Conservation (phyloP, 2,888 invertebrate species). For the Drosophila infuscata region DNA sequence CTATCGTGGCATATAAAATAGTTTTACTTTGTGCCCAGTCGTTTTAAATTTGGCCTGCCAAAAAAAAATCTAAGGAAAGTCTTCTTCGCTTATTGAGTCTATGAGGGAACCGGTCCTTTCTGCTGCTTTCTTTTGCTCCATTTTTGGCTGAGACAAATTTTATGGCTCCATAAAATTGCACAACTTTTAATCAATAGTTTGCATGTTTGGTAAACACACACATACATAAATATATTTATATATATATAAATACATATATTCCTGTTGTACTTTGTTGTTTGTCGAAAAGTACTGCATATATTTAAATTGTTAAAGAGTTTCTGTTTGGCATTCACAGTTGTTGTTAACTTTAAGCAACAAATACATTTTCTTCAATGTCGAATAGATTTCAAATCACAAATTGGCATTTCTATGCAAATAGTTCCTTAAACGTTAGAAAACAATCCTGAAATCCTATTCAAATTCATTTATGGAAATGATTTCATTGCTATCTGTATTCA, state of each 20-base stretch:
- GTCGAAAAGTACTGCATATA: not conserved
- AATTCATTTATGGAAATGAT: constrained; percentile 19
- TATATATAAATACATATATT: not conserved
- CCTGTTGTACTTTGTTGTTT: constrained; percentile 13
- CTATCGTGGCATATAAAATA: constrained; percentile 69
- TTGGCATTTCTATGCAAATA: constrained; percentile 11
- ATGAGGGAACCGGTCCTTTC: constrained; percentile 13
- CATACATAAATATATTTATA: not conserved
- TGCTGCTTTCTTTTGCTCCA: constrained; percentile 12
- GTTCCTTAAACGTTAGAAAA: not conserved
- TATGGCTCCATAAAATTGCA: constrained; percentile 48
- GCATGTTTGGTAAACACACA: constrained; percentile 41
- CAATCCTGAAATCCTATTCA: constrained; percentile 3
- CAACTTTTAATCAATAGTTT: constrained; percentile 62
- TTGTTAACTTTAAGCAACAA: not conserved
- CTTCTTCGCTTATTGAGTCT: constrained; percentile 42
- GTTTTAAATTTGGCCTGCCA: constrained; percentile 51
- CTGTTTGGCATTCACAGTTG: not conserved
- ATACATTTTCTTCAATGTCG: not conserved
- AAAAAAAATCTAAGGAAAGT: constrained; percentile 50
- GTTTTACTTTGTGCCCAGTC: constrained; percentile 56
- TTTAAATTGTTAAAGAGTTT: constrained; percentile 19
- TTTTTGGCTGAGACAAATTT: constrained; percentile 51
- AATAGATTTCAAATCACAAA: constrained; percentile 1
- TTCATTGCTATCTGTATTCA: not conserved